Base-by-base conservation (phyloP, 2,113 vertebrate species). In the Scopus umbretta region DNA sequence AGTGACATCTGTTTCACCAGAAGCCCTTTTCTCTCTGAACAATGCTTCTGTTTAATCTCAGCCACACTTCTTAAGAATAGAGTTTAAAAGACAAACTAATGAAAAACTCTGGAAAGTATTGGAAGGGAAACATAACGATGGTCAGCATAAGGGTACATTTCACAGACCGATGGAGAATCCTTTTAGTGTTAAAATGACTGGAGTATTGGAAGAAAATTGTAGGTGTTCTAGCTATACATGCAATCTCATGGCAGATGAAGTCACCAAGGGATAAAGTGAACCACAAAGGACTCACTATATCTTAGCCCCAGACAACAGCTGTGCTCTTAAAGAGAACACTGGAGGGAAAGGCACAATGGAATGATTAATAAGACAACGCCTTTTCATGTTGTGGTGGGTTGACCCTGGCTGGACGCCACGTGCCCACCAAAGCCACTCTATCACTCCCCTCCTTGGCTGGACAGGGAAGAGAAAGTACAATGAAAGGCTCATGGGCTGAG, bases 1-100 rank as follows among this genome's bases (percentile, higher is more conserved):
- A 87, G 47, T 47, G 85, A 95, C 93, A 94, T 94, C 96, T 95
- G 95, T 91, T 94, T 73, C 75, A 78, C 67, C 84, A 83, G 85
- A 84, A 83, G 38, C 12, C 42, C 92, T 65, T 86, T 92, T 89
- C 81, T 96, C 63, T 81, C 56, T 47, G 40, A 96, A 88, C 82
- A 94, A 96, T 66, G 72, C 66, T 93, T 59, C 61, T 36, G 62
- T 91, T 86, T 94, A 83, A 92, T 91, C 71, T 86, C 82, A 66
- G 74, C 30, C 56, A 71, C n/a, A 43, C 65, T 78, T 71, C 22
- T 84, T 75, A 72, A 84, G 66, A 74, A 53, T 3, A n/a, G 18
- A 6, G 1, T 88, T 93, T 91, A 66, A 83, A 86, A 76, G 83
- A 53, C 8, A 87, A 80, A 52, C 23, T n/a, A 85, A 90, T 61